Percentiles rank a stretch among this genome's conserved stretches.
These are phyloP conservation scores for Enteromius treurensis DNA, from an alignment of 2,797 vertebrate species.

Conservation along the genomic window DNA sequence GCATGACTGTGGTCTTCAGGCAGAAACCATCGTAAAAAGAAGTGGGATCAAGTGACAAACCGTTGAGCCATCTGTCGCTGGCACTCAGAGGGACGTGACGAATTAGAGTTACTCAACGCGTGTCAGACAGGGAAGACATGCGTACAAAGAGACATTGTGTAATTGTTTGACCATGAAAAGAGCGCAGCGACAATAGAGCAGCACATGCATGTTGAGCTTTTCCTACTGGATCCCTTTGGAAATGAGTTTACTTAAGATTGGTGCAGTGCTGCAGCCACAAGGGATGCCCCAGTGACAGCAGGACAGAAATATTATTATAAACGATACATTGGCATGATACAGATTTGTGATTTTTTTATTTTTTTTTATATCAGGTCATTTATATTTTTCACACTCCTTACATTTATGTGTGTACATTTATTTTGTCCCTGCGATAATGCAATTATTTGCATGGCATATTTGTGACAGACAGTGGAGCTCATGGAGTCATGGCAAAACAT, in stretches of 20 bases:
- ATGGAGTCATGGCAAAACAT: not conserved
- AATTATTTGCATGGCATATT: not conserved
- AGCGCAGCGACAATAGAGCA: constrained; percentile 14
- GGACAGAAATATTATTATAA: not conserved
- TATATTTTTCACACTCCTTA: not conserved
- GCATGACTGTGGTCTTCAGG: constrained; percentile 28
- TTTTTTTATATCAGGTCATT: not conserved
- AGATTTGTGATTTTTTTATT: not conserved
- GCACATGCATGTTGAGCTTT: not conserved
- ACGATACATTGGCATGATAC: not conserved
- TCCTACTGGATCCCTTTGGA: not conserved
- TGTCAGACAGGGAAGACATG: constrained; percentile 47
- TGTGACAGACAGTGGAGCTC: not conserved
- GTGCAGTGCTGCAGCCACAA: too few species aligned
- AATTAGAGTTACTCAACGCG: constrained; percentile 50
- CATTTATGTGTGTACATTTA: not conserved
- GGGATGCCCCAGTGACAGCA: not conserved
- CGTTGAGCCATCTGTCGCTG: constrained; percentile 77
- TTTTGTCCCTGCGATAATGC: not conserved
- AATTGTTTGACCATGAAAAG: too few species aligned
- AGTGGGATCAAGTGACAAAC: constrained; percentile 72
- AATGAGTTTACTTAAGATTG: not conserved
- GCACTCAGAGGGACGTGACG: constrained; percentile 70
- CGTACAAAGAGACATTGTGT: constrained; percentile 44
- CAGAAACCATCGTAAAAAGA: constrained; percentile 37